Conservation (phyloP, 2,113 vertebrate genomes). For the Corythornis vintsioides region DNA sequence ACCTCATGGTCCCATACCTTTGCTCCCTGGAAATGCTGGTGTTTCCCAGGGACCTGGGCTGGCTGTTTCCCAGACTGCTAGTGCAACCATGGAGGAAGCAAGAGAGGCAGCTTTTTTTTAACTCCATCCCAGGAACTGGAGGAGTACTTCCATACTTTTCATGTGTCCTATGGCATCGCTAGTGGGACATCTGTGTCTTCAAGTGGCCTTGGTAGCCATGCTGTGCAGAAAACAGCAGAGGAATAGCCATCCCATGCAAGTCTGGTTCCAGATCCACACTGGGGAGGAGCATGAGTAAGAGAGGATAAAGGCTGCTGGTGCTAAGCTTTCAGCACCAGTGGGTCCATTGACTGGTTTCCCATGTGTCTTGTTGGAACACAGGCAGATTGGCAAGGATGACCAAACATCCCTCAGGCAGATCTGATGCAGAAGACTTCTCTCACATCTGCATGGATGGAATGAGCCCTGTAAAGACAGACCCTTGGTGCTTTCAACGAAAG, state of each 20-base stretch:
- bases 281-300: not conserved
- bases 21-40: not conserved
- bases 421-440: not conserved
- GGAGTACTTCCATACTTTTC: not conserved
- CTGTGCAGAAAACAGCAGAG: not conserved
- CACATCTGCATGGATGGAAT: not conserved
- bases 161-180: not conserved
- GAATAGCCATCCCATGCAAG: not conserved
- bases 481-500: not conserved
- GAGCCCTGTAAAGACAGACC: not conserved
- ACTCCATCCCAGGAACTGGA: not conserved
- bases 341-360: fast-evolving
- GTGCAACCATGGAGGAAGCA: not conserved
- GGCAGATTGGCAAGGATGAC: not conserved
- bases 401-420: not conserved
- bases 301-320: not conserved
- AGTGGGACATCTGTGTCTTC: not conserved
- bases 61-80: not conserved
- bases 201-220: not conserved
- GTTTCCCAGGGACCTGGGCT: not conserved
- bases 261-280: not conserved
- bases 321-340: not conserved
- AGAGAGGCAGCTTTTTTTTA: too few relatives aligned
- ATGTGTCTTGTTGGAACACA: not conserved
- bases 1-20: too few relatives aligned